Evolutionary conservation across 2,797 vertebrate species (phyloP).

Genomic region (Gorsachius magnificus): DNA sequence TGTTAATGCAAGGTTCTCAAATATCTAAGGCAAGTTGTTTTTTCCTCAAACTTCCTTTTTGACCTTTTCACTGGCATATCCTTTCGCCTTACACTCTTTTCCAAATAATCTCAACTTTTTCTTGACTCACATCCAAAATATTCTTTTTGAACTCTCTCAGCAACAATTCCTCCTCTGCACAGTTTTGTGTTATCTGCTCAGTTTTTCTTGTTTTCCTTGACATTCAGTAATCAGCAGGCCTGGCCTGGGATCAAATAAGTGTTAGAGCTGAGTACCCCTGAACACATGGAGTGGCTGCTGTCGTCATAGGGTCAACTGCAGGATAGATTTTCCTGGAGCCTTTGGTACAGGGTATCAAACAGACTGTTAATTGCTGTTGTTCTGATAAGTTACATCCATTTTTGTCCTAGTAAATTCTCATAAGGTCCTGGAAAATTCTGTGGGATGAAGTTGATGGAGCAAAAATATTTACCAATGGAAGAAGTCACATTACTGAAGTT

Average conservation of each 20-base stretch:
- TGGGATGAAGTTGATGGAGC: background rate
- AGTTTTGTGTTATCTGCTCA: conserved; percentile 24
- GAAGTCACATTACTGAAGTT: background rate
- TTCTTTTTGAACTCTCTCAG: conserved; percentile 62
- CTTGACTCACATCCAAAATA: conserved; percentile 50
- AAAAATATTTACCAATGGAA: background rate
- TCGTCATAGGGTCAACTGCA: conserved; percentile 19
- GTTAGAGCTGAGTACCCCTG: background rate
- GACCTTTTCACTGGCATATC: conserved; percentile 22
- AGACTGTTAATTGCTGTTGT: background rate
- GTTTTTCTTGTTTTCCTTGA: conserved; percentile 63
- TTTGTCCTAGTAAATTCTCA: background rate
- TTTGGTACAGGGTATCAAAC: background rate
- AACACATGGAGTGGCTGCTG: conserved; percentile 22
- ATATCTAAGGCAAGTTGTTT: conserved; percentile 33
- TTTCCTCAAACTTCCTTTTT: conserved; percentile 50
- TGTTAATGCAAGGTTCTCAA: conserved; percentile 37
- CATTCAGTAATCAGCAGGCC: conserved; percentile 51
- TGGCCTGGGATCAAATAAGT: conserved; percentile 48
- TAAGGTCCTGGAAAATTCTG: background rate
- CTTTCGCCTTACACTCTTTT: background rate
- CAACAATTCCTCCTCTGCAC: conserved; percentile 37
- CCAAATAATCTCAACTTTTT: conserved; percentile 52
- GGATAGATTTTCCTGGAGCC: conserved; percentile 4
- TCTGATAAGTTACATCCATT: background rate